Evolutionary conservation across 2,888 invertebrate species (phyloP).

Genomic region (Zelleria hepariella): DNA sequence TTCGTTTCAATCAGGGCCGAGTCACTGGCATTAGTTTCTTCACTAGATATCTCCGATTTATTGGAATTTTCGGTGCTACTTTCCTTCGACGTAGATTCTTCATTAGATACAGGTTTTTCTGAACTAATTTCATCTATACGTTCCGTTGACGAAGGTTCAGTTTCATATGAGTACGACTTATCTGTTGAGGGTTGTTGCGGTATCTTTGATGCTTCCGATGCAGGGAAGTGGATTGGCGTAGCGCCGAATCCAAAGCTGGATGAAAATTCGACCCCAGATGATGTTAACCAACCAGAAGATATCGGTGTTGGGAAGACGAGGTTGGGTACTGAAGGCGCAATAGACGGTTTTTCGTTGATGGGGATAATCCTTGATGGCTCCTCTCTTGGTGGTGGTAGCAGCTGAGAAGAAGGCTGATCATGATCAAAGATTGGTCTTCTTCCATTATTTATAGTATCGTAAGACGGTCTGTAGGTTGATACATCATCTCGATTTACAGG

Average conservation of each 20-base stretch:
- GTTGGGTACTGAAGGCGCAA: constrained; percentile 28
- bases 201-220: constrained; percentile 25
- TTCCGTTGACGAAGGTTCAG: constrained; percentile 32
- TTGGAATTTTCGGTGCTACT: constrained; percentile 27
- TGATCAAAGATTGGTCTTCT: constrained; percentile 45
- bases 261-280: constrained; percentile 54
- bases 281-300: constrained; percentile 61
- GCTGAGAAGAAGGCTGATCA: constrained; percentile 52
- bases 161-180: background rate
- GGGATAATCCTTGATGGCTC: constrained; percentile 30
- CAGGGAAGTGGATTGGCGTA: constrained; percentile 43
- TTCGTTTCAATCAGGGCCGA: constrained; percentile 31
- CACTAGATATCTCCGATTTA: constrained; percentile 19
- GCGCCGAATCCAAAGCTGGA: constrained; percentile 54
- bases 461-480: constrained; percentile 57
- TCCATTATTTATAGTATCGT: constrained; percentile 48
- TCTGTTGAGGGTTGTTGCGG: constrained; percentile 22
- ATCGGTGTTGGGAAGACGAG: constrained; percentile 56
- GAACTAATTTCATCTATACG: constrained; percentile 23
- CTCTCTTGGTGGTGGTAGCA: constrained; percentile 52
- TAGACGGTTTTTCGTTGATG: constrained; percentile 12
- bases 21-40: constrained; percentile 23
- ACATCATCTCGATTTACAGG: constrained; percentile 40
- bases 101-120: constrained; percentile 23
- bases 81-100: constrained; percentile 21